phyloP scores from a whole-genome alignment of 2,113 vertebrate genomes.

The Phyllostomus discolor region DNA sequence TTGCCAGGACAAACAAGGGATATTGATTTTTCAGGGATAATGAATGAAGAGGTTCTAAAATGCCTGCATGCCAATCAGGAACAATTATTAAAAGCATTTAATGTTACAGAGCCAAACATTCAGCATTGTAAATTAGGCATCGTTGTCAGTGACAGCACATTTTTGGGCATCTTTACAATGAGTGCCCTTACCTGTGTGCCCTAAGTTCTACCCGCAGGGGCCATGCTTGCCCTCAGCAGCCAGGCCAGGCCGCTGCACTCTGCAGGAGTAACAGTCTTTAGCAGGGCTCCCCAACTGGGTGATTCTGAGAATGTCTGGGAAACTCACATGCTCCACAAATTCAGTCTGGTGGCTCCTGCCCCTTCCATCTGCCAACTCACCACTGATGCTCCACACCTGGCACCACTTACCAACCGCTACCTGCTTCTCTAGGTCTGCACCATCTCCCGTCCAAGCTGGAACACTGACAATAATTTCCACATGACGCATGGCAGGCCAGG shows the following conservation, averaged over 20 bases:
- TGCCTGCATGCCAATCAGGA: not conserved
- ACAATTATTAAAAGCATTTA: not conserved
- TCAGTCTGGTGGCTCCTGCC: not conserved
- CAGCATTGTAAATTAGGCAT: not conserved
- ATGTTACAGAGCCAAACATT: not conserved
- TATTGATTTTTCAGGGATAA: constrained; percentile 73
- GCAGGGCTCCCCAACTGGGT: no score
- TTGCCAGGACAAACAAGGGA: constrained; percentile 82
- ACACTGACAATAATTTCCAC: not conserved
- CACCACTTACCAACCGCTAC: not conserved
- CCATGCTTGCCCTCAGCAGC: not conserved
- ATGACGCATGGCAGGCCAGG: not conserved
- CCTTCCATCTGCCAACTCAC: not conserved
- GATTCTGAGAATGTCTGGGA: not conserved
- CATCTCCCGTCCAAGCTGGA: not conserved
- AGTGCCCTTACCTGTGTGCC: accelerated
- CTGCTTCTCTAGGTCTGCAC: not conserved
- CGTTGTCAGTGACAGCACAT: not conserved
- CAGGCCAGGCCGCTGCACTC: not conserved
- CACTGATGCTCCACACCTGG: not conserved
- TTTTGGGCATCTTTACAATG: not conserved
- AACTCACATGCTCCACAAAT: not conserved
- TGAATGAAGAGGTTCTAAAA: constrained; percentile 84
- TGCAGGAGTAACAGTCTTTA: not conserved
- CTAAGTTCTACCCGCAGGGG: not conserved